Percentiles rank a stretch among this genome's conserved stretches.
These are phyloP conservation scores for Pempheris klunzingeri DNA, from an alignment of 2,797 vertebrate species.

Conservation along the genomic window DNA sequence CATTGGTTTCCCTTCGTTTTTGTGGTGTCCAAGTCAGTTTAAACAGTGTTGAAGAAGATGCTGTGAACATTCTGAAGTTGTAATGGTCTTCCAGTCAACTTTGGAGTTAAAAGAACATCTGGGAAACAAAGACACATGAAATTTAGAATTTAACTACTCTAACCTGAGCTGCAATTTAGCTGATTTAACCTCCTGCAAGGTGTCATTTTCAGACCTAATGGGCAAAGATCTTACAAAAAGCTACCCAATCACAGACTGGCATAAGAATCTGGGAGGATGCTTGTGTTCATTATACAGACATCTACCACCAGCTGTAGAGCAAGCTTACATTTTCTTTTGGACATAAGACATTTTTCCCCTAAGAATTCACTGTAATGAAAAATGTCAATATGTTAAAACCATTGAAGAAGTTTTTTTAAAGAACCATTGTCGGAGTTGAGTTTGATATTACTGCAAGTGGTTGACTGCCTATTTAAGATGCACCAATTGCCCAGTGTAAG, in stretches of 20 bases:
- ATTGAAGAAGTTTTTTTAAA: not conserved
- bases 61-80: constrained; percentile 95
- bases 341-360: not conserved
- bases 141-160: constrained; percentile 48
- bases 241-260: not conserved
- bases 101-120: constrained; percentile 92
- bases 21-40: constrained; percentile 96
- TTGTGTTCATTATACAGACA: constrained; percentile 13
- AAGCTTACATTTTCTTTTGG: not conserved
- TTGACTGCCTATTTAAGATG: not conserved
- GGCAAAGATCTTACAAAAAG: constrained; percentile 10
- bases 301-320: constrained; percentile 7
- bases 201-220: constrained; percentile 4
- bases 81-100: constrained; percentile 98
- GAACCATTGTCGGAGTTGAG: not conserved
- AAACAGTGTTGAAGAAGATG: constrained; percentile 92
- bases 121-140: constrained; percentile 67
- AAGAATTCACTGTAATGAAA: constrained; percentile 1
- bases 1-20: constrained; percentile 95
- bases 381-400: not conserved
- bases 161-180: constrained; percentile 16
- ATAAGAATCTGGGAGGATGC: not conserved
- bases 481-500: not conserved
- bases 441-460: not conserved
- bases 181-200: not conserved